A percentile compares a stretch with the other conserved stretches of the same genome.
Evolutionary conservation across 92 coral and sea anemone genomes (phyloP).

Genomic region (Paragorgia papillata): DNA sequence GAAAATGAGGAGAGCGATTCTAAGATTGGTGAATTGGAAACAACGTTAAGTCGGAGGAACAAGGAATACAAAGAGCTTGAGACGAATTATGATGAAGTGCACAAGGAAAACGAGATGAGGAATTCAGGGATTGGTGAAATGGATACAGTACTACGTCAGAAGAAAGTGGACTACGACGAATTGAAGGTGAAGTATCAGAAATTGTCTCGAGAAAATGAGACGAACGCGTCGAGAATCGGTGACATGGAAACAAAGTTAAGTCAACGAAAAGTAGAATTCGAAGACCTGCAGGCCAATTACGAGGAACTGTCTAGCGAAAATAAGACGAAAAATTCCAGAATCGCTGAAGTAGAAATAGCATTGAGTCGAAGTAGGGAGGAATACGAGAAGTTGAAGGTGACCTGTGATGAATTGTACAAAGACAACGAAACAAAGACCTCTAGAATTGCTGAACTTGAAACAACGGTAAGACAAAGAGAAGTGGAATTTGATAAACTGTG

Average conservation of each 20-base stretch:
- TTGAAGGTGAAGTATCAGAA: constrained; percentile 47
- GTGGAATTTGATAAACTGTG: constrained; percentile 48
- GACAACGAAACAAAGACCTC: constrained; percentile 57
- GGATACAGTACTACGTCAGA: constrained; percentile 13
- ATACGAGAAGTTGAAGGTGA: constrained; percentile 38
- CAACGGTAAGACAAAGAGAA: constrained; percentile 33
- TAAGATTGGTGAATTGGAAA: constrained; percentile 25
- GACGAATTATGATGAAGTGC: constrained; percentile 32
- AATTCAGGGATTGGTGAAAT: constrained; percentile 5
- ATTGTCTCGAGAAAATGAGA: constrained; percentile 47
- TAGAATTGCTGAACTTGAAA: constrained; percentile 59
- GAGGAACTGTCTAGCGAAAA: constrained; percentile 36
- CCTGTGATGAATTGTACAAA: constrained; percentile 52
- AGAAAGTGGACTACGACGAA: constrained; percentile 40
- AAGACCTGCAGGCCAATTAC: constrained; percentile 9
- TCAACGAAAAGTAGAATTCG: constrained; percentile 43
- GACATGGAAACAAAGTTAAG: constrained; percentile 1
- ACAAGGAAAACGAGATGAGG: constrained; percentile 37
- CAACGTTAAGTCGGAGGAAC: constrained; percentile 3
- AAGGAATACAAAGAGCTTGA: background rate
- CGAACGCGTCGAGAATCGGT: constrained; percentile 22
- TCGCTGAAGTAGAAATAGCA: background rate
- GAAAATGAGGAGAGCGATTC: constrained; percentile 36
- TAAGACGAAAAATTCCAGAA: constrained; percentile 38
- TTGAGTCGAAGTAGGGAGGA: constrained; percentile 41